Evolutionary conservation across 1,140 invertebrate genomes (phyloP).

Genomic region (Dolichoris vasculosae): DNA sequence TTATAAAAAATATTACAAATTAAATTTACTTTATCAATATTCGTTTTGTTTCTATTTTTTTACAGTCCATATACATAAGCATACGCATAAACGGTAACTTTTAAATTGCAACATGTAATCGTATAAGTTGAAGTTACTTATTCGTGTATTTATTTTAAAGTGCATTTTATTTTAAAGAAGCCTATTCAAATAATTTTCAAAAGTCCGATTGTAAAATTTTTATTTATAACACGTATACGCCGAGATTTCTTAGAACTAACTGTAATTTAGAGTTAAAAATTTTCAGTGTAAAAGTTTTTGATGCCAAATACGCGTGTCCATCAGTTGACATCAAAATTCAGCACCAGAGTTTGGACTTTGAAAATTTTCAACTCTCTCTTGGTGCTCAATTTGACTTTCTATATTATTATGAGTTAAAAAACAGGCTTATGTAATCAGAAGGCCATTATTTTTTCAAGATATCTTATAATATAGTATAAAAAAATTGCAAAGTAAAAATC

Average conservation of each 20-base stretch:
- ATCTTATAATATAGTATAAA: background rate
- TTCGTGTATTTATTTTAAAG: background rate
- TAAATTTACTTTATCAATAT: no score
- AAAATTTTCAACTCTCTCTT: background rate
- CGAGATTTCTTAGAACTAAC: no score
- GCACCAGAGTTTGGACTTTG: background rate
- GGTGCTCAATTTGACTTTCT: background rate
- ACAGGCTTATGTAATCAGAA: background rate
- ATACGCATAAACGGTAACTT: background rate
- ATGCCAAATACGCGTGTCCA: background rate
- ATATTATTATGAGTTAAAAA: background rate
- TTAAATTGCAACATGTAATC: background rate
- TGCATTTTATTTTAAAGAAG: background rate
- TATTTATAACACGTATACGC: background rate
- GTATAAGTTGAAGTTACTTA: background rate
- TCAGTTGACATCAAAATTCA: constrained; percentile 4
- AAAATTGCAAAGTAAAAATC: background rate
- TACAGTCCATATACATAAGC: background rate
- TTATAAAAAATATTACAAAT: no score
- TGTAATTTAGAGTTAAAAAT: background rate
- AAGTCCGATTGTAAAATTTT: background rate
- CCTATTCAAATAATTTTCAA: background rate
- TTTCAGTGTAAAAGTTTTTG: background rate
- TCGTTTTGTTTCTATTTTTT: background rate
- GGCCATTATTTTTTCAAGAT: background rate